These are phyloP conservation scores for Tachuris rubrigastra DNA, from an alignment of 2,113 vertebrate genomes.

Conservation along the genomic window DNA sequence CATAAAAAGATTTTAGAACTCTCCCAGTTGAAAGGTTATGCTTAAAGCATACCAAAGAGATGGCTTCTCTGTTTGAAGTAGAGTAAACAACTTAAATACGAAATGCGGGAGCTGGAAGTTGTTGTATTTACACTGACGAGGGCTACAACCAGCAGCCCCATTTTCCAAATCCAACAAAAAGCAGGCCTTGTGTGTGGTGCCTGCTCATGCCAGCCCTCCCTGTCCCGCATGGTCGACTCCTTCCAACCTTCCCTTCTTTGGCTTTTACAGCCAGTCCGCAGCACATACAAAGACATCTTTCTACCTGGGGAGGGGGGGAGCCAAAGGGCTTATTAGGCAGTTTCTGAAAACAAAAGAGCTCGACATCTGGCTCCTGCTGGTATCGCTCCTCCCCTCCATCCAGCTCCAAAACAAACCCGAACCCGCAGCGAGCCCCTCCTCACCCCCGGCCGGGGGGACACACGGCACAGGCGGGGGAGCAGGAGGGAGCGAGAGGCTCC, in stretches of 20 bases:
- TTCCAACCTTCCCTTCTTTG: constrained; percentile 17
- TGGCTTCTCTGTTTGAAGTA: neutral
- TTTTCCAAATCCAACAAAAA: neutral
- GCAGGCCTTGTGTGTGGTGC: neutral
- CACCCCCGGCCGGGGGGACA: neutral
- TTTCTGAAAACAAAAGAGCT: constrained; percentile 62
- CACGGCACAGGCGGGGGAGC: neutral
- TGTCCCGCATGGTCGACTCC: constrained; percentile 5
- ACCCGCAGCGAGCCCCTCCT: neutral
- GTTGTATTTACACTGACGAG: neutral
- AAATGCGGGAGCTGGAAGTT: neutral
- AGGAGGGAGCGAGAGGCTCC: neutral
- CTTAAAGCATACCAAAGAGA: neutral
- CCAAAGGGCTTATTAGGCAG: neutral
- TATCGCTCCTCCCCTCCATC: constrained; percentile 8
- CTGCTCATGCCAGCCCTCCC: neutral
- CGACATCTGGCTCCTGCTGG: constrained; percentile 24
- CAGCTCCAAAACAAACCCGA: neutral
- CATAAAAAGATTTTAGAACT: constrained; percentile 8
- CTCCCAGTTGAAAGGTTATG: neutral
- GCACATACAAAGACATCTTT: constrained; percentile 27
- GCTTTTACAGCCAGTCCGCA: neutral
- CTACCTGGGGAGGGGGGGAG: neutral
- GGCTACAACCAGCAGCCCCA: neutral
- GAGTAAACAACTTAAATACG: neutral